Conservation (phyloP, 2,888 invertebrate genomes). For the Agapetus fuscipes region DNA sequence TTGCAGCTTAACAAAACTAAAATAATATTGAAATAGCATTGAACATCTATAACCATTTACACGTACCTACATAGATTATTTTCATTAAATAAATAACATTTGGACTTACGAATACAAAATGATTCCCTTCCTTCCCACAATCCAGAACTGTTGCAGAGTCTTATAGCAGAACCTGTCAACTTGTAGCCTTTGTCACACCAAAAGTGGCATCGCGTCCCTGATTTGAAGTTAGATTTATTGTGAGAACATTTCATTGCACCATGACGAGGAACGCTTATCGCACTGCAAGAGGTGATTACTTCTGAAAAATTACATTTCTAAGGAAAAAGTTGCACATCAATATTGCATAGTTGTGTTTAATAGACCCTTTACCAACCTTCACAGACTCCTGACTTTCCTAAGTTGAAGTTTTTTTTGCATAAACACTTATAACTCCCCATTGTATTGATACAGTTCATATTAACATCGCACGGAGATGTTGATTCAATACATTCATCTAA, state of each 20-base stretch:
- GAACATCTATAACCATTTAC: no score
- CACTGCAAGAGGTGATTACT: conserved; percentile 23
- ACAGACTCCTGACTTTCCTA: no score
- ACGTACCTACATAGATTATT: no score
- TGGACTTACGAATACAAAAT: conserved; percentile 42
- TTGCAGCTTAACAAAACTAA: no score
- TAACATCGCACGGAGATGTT: conserved; percentile 31
- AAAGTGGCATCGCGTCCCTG: conserved; percentile 32
- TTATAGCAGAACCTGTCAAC: conserved; percentile 40
- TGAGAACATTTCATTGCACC: conserved; percentile 26
- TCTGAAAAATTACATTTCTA: neutral
- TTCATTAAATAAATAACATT: neutral
- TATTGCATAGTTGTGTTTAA: neutral
- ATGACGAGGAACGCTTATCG: conserved; percentile 23
- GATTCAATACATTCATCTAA: conserved; percentile 37
- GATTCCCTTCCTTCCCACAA: conserved; percentile 42
- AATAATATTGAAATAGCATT: no score
- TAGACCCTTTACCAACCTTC: conserved; percentile 1
- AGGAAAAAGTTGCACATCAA: neutral
- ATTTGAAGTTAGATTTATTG: conserved; percentile 17
- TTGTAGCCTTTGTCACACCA: conserved; percentile 45
- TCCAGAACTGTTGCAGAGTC: conserved; percentile 40
- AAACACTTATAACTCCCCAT: conserved; percentile 40
- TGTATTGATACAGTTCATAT: conserved; percentile 33
- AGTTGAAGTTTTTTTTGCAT: conserved; percentile 26